Evolutionary conservation across 2,888 invertebrate species (phyloP).

Genomic region (Brachyopa scutellaris): DNA sequence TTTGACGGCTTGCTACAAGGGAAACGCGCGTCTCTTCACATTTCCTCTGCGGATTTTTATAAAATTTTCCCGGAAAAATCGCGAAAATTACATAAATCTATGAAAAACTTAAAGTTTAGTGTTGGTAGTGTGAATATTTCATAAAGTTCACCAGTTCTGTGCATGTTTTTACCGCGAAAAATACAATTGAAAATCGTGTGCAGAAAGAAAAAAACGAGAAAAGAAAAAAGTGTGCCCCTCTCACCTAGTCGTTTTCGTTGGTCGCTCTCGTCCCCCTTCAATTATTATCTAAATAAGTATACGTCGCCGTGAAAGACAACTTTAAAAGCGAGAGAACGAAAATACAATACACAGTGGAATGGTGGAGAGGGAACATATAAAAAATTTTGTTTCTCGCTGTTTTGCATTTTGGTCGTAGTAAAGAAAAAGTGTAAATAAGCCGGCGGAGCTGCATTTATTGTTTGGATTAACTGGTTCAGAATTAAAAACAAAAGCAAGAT

Average conservation of each 20-base stretch:
- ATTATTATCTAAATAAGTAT: not conserved
- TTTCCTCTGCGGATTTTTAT: constrained; percentile 79
- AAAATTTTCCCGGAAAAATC: constrained; percentile 78
- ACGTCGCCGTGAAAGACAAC: constrained; percentile 53
- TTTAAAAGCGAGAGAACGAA: constrained; percentile 54
- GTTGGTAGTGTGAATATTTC: constrained; percentile 72
- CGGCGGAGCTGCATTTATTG: constrained; percentile 31
- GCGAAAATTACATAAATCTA: constrained; percentile 76
- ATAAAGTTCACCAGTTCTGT: constrained; percentile 74
- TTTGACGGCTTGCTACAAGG: constrained; percentile 80
- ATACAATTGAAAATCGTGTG: constrained; percentile 76
- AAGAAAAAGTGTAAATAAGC: constrained; percentile 53
- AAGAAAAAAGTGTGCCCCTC: constrained; percentile 48
- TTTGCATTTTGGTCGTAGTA: constrained; percentile 48
- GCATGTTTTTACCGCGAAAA: constrained; percentile 75
- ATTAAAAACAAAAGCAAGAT: not conserved
- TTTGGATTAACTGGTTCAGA: constrained; percentile 38
- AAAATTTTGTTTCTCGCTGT: constrained; percentile 48
- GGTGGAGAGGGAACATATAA: constrained; percentile 46
- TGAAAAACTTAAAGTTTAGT: constrained; percentile 75
- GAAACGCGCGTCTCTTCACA: constrained; percentile 81
- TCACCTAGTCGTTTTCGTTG: constrained; percentile 45
- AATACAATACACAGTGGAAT: constrained; percentile 46
- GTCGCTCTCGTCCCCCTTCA: constrained; percentile 23
- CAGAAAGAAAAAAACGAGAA: constrained; percentile 42